Conservation (phyloP, 2,888 invertebrate species). For the Frankliniella fusca region DNA sequence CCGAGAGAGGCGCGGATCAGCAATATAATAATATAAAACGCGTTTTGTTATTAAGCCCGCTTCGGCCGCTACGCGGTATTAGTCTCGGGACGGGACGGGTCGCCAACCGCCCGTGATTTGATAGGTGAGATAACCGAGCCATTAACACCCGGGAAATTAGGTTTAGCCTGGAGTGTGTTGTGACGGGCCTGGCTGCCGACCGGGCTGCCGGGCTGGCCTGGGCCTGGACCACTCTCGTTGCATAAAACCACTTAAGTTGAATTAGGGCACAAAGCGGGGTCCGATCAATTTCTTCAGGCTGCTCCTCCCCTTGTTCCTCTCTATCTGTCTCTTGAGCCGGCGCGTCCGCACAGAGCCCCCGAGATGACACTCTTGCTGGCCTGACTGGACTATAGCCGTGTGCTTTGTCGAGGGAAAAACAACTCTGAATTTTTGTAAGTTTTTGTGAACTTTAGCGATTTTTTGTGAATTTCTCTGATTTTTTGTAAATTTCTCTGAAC, state of each 20-base stretch:
- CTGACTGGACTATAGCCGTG: no score
- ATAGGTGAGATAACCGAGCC: constrained; percentile 15
- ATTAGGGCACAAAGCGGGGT: constrained; percentile 10
- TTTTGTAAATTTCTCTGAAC: no score
- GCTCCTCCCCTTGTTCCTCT: background rate
- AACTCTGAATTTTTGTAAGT: no score
- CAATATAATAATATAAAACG: constrained; percentile 2
- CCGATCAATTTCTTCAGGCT: constrained; percentile 4
- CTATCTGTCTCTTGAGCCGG: background rate
- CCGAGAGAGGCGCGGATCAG: background rate
- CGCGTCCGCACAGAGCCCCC: background rate
- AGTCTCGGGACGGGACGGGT: background rate
- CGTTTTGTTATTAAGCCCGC: constrained; percentile 22
- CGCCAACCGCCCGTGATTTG: constrained; percentile 17
- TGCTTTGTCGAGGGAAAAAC: no score
- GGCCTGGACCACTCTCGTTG: background rate
- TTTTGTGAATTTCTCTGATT: no score
- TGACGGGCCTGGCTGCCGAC: background rate
- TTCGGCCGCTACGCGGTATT: background rate
- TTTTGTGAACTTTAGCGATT: no score
- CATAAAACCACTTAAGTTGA: constrained; percentile 26
- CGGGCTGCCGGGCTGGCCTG: background rate
- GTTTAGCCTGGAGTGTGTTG: background rate
- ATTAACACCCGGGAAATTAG: constrained; percentile 24
- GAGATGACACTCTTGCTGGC: background rate